Evolutionary conservation across 2,797 vertebrate genomes (phyloP).

Genomic region (Clarias fuscus): DNA sequence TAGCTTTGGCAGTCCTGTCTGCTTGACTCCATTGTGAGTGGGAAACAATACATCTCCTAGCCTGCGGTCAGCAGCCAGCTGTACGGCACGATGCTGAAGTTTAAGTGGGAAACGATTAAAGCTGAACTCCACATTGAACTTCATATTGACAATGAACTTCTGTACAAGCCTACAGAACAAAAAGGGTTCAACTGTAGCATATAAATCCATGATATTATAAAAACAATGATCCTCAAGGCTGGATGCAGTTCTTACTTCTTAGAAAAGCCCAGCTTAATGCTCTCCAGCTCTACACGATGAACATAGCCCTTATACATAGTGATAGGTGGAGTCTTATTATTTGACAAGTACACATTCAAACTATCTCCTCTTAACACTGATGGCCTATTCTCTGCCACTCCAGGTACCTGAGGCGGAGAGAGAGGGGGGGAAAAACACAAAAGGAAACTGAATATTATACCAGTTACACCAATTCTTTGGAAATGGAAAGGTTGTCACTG

Average conservation of each 20-base stretch:
- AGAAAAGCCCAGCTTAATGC: conserved; percentile 84
- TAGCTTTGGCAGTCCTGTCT: conserved; percentile 58
- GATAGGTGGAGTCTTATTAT: conserved; percentile 61
- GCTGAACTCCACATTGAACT: conserved; percentile 90
- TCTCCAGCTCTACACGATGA: conserved; percentile 83
- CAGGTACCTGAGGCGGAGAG: conserved; percentile 78
- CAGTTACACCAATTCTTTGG: background rate
- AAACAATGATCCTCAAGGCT: background rate
- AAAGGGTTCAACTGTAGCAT: background rate
- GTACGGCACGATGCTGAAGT: conserved; percentile 82
- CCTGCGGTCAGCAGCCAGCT: conserved; percentile 64
- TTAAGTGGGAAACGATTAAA: conserved; percentile 82
- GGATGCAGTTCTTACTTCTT: conserved; percentile 69
- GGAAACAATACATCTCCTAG: conserved; percentile 84
- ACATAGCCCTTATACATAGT: conserved; percentile 84
- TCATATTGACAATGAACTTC: conserved; percentile 77
- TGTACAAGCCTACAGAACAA: conserved; percentile 72
- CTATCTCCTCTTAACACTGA: conserved; percentile 88
- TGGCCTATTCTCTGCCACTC: conserved; percentile 88
- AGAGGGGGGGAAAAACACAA: background rate
- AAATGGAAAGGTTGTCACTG: conserved; percentile 16
- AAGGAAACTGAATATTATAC: background rate
- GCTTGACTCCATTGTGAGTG: conserved; percentile 47
- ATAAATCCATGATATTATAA: background rate
- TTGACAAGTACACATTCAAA: conserved; percentile 73